A percentile compares a stretch with the other conserved stretches of the same genome.
phyloP scores from a whole-genome alignment of 2,888 invertebrate species.

The Tillus elongatus region DNA sequence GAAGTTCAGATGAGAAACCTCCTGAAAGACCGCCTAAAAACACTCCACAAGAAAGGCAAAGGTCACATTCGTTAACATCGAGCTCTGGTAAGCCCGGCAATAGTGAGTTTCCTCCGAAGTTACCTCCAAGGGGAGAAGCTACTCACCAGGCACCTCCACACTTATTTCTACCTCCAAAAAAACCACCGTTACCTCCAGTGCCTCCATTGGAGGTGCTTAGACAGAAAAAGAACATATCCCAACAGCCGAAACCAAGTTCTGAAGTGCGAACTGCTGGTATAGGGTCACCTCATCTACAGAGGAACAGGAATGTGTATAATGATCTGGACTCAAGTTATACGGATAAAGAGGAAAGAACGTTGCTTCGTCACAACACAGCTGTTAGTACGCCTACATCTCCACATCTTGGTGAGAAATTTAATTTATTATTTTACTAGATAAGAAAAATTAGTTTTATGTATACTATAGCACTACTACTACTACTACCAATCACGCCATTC shows the following conservation, averaged over 20 bases:
- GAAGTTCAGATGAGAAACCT: constrained; percentile 50
- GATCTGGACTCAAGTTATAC: constrained; percentile 46
- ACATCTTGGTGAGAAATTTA: constrained; percentile 34
- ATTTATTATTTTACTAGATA: no score
- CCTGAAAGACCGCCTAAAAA: constrained; percentile 62
- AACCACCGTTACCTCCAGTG: constrained; percentile 64
- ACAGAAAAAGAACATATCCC: constrained; percentile 43
- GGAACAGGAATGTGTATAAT: constrained; percentile 50
- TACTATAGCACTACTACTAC: no score
- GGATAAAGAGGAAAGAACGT: constrained; percentile 17
- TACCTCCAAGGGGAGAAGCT: constrained; percentile 46
- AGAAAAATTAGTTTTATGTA: no score
- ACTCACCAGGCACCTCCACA: constrained; percentile 44
- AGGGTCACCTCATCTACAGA: constrained; percentile 54
- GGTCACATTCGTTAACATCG: constrained; percentile 48
- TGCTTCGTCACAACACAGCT: constrained; percentile 30
- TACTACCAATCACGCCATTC: no score
- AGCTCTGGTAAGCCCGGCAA: constrained; percentile 29
- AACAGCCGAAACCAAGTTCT: constrained; percentile 37
- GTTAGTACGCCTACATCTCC: constrained; percentile 42
- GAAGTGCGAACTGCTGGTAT: constrained; percentile 52
- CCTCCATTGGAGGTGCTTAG: constrained; percentile 54
- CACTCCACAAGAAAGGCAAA: constrained; percentile 45
- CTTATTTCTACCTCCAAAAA: constrained; percentile 55
- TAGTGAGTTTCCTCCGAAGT: constrained; percentile 44